Base-by-base conservation (phyloP, 92 coral and sea anemone genomes). In the Parazoanthus atlanticus region DNA sequence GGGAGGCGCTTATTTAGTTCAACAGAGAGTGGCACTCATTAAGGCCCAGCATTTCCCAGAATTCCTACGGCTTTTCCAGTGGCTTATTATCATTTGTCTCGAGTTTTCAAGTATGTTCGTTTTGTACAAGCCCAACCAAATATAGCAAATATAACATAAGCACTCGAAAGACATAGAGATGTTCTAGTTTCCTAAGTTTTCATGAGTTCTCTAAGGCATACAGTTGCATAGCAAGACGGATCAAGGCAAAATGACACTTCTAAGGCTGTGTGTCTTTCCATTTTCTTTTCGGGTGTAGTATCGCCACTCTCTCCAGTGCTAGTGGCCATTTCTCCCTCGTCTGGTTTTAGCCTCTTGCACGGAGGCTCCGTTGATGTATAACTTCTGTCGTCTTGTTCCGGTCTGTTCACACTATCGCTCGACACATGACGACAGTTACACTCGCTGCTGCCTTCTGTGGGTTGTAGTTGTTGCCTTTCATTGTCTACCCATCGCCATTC, bases 191-290 rank as follows among this genome's bases (percentile, higher is more conserved):
- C 23, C 66, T 84, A 94, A 6, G 80, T 76, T 81, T 93, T 93
- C 98, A 93, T 93, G 25, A 95, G 89, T 77, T 95, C 98, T 58
- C 96, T 91, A 4, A 95, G 61, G 78, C 94, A 95, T 0, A 94
- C 89, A 16, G 96, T 95, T 13, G 98, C 98, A 72, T 95, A 95
- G 86, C 96, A 92, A 12, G 96, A 95, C 28, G 96, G 88, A 31
- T 80, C 93, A 30, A 93, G 78, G 47, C 91, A 73, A 78, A 95
- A 95, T 11, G 93, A 95, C 23, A 94, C 75, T 80, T 94, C 90
- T n/a, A 94, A 33, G n/a, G 83, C 72, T 26, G 30, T 88, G 28
- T 54, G 15, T 28, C 52, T 23, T 28, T 56, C 34, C 16, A 15
- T 64, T 58, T 49, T 58, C 11, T 47, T n/a, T 47, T 86, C 49